phyloP scores from a whole-genome alignment of 2,797 vertebrate genomes.

The Ammospiza maritima region DNA sequence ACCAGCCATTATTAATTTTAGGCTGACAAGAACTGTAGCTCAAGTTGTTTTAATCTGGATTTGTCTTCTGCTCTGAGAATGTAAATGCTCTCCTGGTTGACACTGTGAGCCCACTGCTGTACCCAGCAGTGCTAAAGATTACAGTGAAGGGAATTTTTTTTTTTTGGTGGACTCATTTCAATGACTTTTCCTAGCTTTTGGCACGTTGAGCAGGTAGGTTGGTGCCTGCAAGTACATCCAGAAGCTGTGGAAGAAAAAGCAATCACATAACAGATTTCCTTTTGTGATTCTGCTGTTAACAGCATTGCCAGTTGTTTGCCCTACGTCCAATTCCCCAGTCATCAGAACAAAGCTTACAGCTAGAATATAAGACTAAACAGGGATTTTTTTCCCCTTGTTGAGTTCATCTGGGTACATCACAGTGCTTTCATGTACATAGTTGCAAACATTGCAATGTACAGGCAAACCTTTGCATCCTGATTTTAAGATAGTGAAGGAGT shows the following conservation, averaged over 20 bases:
- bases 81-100: neutral
- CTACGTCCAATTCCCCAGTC: neutral
- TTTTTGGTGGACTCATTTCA: neutral
- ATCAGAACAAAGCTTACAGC: neutral
- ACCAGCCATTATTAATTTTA: neutral
- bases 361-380: neutral
- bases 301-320: neutral
- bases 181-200: neutral
- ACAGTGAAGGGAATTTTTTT: neutral
- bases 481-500: neutral
- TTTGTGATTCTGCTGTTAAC: neutral
- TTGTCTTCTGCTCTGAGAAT: neutral
- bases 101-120: neutral
- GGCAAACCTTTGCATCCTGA: neutral
- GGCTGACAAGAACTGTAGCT: neutral
- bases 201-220: neutral
- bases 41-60: neutral
- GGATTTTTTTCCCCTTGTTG: neutral
- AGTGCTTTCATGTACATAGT: neutral
- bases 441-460: neutral
- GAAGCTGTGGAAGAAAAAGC: neutral
- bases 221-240: neutral
- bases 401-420: neutral
- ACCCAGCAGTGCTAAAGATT: neutral
- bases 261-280: neutral